Base-by-base conservation (phyloP, 1,140 invertebrate genomes). In the Ips nitidus region DNA sequence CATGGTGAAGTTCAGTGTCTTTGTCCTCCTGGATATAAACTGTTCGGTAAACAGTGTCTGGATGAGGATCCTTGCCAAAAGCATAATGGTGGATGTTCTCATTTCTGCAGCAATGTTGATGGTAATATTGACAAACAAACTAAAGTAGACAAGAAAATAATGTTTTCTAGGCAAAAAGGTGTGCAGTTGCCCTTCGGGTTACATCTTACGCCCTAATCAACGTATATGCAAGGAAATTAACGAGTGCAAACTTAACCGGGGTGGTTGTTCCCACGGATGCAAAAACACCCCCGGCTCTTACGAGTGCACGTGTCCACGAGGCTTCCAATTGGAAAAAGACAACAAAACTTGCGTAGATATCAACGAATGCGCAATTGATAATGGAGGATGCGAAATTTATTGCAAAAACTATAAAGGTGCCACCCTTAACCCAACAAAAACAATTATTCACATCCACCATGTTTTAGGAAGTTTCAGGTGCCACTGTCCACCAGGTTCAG, bases 211-310 rank as follows among this genome's bases (percentile, higher is more conserved):
- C 3, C 77, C 78, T 1, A 83, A 84, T 71, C 78, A 80, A 70
- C 77, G 74, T 60, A 78, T 74, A 39, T 85, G 84, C 71, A 71
- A 82, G 74, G 90, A 92, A 80, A 83, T 90, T 67, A 84, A 92
- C 74, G 90, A 91, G 78, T 92, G 90, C 78, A 74, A 75, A 4
- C 75, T 80, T 2, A 82, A 85, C 71, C 90, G 90, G 77, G 89
- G 88, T 1, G 88, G 87, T 1, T 91, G 90, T 77, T 85, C 84
- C 47, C 86, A 88, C 71, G 79, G 84, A 3, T 92, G 90, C 78
- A 81, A 87, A 60, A 91, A 91, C 75, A 85, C 86, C 5, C 83
- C 86, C 7, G 90, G 90, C 42, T 86, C 82, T 39, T 86, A 71
- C 47, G 60, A 76, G 65, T 92, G 85, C 59, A 40, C 66, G 2